A percentile compares a stretch with the other conserved stretches of the same genome.
These are phyloP conservation scores for Stichopus chloronotus DNA, from an alignment of 35 echinoderm and acorn worm genomes.

Conservation along the genomic window DNA sequence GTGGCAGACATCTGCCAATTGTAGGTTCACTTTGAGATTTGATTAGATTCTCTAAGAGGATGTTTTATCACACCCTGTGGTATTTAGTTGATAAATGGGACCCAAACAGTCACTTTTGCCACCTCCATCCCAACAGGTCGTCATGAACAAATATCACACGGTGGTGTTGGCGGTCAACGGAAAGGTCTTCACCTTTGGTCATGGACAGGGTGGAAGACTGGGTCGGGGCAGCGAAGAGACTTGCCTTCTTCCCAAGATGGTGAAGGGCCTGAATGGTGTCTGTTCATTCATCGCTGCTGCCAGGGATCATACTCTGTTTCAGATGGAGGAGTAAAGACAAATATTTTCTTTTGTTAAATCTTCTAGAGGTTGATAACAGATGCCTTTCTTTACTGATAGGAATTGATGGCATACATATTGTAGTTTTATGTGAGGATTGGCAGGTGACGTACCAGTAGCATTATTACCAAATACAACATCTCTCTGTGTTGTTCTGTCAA, in stretches of 20 bases:
- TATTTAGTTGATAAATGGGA: no score
- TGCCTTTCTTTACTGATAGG: background rate
- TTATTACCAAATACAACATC: no score
- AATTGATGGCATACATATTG: no score
- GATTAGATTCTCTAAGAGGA: no score
- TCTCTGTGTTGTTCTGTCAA: no score
- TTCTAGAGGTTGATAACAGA: background rate
- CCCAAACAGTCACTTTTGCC: no score
- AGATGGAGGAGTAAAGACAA: slow-evolving; percentile 78
- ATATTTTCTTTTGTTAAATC: background rate
- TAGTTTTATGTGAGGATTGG: no score
- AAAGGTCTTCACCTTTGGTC: slow-evolving; percentile 84
- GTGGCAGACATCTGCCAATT: no score
- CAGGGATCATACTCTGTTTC: slow-evolving; percentile 90
- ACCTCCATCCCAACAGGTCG: slow-evolving; percentile 52
- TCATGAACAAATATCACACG: slow-evolving; percentile 95
- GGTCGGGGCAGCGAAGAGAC: slow-evolving; percentile 82
- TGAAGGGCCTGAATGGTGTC: slow-evolving; percentile 56
- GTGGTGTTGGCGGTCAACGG: slow-evolving; percentile 75
- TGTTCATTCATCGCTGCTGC: slow-evolving; percentile 82
- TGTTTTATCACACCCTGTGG: no score
- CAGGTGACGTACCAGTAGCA: no score
- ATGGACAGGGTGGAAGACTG: slow-evolving; percentile 93
- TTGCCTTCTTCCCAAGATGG: slow-evolving; percentile 68
- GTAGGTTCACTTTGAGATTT: no score